Evolutionary conservation across 2,888 invertebrate genomes (phyloP), one percentile per base, ranked within the genome.

Genomic region (Timandra comae): DNA sequence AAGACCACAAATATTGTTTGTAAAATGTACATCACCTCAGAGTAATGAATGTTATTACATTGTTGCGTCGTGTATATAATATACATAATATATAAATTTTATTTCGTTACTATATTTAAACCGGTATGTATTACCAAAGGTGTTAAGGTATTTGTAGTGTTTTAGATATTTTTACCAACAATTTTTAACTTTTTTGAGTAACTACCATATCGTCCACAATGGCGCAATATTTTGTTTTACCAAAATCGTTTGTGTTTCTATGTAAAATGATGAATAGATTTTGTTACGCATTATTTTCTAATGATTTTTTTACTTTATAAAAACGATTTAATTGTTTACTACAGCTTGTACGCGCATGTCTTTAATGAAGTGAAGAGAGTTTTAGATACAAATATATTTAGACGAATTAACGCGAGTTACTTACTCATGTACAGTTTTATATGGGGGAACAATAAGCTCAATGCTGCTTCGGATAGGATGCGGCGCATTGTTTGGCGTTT

Each of bases 41-140:
- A 41, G 41, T 42, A 38, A 43, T 45, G 35, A 35, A 43, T 57
- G 43, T 55, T 65, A 16, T 16, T 53, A 54, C 46, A 53, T 69
- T 70, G 67, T 75, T 76, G 61, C 56, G 50, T 56, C 65, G 58
- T 68, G 61, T 71, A 49, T 67, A 52, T 47, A 16, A 16, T 29
- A 36, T 46, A 52, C 61, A 60, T 63, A 63, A 63, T 64, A 63
- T 64, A 63, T 16, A 16, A 16, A 16, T 16, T 16, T 55, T 69
- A 63, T 63, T 69, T 72, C 59, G 64, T 80, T 75, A 66, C 65
- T 63, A 55, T 65, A 62, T 64, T 47, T 68, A 74, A 75, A 73
- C 80, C 82, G 84, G 84, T 84, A 80, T 72, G 64, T 65, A 74
- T 79, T 79, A 82, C 84, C 84, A 84, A 84, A 84, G 82, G 76